phyloP scores from a whole-genome alignment of 2,113 vertebrate species.

The Maccullochella peelii region DNA sequence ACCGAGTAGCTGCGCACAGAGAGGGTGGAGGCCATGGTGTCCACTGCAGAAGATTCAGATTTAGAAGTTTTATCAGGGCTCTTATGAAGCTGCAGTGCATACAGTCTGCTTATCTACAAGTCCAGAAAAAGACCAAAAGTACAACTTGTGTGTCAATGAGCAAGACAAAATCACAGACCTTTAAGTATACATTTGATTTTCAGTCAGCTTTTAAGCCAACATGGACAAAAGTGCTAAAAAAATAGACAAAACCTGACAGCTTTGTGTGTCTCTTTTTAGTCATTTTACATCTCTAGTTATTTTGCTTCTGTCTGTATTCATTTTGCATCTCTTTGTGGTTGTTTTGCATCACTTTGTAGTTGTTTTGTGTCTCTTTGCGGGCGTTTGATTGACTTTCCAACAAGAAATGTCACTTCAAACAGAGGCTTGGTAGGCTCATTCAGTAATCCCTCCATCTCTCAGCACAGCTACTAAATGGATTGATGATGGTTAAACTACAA shows the following conservation, averaged over 20 bases:
- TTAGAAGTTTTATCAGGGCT: background rate
- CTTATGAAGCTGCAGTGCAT: background rate
- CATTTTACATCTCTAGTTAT: background rate
- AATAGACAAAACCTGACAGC: background rate
- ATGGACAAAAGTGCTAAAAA: background rate
- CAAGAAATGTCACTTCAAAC: background rate
- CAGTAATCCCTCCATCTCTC: background rate
- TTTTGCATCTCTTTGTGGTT: background rate
- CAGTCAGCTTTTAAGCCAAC: background rate
- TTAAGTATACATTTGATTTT: background rate
- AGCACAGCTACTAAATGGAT: background rate
- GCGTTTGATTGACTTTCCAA: no score
- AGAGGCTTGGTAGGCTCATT: background rate
- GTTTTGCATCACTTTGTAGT: background rate
- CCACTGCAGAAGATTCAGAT: slow-evolving; percentile 31
- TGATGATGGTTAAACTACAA: background rate
- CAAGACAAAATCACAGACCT: background rate
- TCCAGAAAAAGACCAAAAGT: background rate
- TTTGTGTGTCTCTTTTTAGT: background rate
- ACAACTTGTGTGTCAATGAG: background rate
- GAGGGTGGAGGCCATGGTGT: slow-evolving; percentile 78
- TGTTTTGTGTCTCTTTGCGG: background rate
- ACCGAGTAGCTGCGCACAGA: slow-evolving; percentile 75
- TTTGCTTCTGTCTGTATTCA: background rate
- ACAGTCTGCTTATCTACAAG: background rate